Conservation (phyloP, 2,113 vertebrate species). For the Sylvicapra grimmia region DNA sequence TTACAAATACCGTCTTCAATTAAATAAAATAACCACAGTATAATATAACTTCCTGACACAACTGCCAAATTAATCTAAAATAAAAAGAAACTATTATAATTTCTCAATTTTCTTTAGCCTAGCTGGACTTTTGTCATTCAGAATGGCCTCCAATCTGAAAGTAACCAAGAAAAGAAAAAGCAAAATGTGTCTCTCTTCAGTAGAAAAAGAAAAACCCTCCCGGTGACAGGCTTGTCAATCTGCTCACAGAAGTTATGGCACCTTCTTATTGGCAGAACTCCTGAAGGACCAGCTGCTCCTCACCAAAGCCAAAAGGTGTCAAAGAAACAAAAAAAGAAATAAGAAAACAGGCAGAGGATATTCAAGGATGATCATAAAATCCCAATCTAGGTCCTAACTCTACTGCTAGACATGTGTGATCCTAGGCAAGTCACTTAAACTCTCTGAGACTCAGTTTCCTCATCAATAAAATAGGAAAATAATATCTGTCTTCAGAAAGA, state of each 20-base stretch:
- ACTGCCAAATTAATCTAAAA: slow-evolving; percentile 32
- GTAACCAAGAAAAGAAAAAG: slow-evolving; percentile 23
- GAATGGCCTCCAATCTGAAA: not conserved
- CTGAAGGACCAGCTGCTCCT: slow-evolving; percentile 32
- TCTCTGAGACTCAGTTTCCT: not conserved
- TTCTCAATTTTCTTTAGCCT: not conserved
- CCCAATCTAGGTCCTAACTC: not conserved
- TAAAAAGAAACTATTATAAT: not conserved
- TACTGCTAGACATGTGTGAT: not conserved
- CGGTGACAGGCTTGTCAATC: slow-evolving; percentile 17
- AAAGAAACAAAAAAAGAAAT: not conserved
- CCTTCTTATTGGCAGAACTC: slow-evolving; percentile 15
- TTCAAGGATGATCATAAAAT: not conserved
- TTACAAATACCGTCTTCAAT: slow-evolving; percentile 17
- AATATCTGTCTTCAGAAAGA: not conserved
- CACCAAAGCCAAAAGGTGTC: slow-evolving; percentile 33
- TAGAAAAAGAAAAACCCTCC: not conserved
- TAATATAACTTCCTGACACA: slow-evolving; percentile 8
- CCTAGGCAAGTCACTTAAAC: not conserved
- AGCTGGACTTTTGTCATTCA: not conserved
- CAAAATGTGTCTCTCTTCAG: not conserved
- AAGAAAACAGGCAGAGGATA: not conserved
- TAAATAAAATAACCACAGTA: slow-evolving; percentile 41
- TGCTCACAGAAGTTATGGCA: slow-evolving; percentile 20
- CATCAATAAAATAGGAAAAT: not conserved